Conservation (phyloP, 2,113 vertebrate genomes). For the Condylura cristata region DNA sequence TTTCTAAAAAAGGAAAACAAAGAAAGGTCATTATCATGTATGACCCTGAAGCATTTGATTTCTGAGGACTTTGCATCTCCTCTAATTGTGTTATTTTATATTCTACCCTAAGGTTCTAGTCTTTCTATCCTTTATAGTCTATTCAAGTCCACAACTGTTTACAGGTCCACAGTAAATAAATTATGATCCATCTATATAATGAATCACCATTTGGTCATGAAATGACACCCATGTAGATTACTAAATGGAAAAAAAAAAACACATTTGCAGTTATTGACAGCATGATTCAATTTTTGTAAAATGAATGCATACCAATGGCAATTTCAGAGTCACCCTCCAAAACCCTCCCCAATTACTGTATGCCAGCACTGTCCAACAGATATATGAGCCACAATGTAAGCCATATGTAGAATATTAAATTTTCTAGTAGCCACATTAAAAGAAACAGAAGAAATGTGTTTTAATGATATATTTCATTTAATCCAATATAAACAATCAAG, state of each 20-base stretch:
- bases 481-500: constrained; percentile 20
- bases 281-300: neutral
- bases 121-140: neutral
- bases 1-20: neutral
- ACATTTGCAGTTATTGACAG: neutral
- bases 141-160: neutral
- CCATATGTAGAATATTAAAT: neutral
- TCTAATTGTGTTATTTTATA: neutral
- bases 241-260: neutral
- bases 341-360: neutral
- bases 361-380: neutral
- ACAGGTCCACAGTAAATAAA: neutral
- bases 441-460: constrained; percentile 46
- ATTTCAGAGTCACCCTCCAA: neutral
- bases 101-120: neutral
- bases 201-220: neutral
- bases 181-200: neutral
- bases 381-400: neutral
- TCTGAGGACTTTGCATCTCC: neutral
- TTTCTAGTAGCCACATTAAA: constrained; percentile 49
- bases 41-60: neutral
- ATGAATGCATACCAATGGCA: neutral
- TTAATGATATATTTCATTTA: constrained; percentile 36
- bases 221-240: neutral
- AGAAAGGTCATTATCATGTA: neutral